phyloP scores from a whole-genome alignment of 2,113 vertebrate species.

The Mustelus asterias region DNA sequence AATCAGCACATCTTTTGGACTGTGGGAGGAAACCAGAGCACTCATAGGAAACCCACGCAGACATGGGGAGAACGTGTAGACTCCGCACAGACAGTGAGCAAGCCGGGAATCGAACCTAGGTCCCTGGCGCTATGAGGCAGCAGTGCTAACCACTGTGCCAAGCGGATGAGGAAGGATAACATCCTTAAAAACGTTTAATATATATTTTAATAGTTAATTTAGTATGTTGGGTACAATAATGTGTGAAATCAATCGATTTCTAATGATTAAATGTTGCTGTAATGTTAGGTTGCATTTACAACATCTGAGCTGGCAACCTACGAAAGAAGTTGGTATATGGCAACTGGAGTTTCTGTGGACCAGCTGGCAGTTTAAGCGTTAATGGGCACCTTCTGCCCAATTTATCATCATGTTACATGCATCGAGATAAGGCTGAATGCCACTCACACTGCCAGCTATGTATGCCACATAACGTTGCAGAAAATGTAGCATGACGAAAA shows the following conservation, averaged over 20 bases:
- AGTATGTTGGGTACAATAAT: not conserved
- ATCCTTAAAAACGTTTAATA: not conserved
- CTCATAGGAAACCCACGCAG: too few relatives aligned
- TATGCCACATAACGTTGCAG: not conserved
- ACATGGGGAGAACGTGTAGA: too few relatives aligned
- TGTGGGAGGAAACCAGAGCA: too few relatives aligned
- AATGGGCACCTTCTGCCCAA: not conserved
- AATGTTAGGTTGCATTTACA: not conserved
- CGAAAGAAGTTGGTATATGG: too few relatives aligned
- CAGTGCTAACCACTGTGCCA: too few relatives aligned
- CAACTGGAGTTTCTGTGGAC: not conserved
- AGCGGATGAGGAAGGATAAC: not conserved
- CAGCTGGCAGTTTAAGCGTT: not conserved
- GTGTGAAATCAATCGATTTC: not conserved
- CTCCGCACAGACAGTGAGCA: too few relatives aligned
- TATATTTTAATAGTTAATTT: not conserved
- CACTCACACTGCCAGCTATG: not conserved
- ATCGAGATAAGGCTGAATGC: not conserved
- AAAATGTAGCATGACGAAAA: not conserved
- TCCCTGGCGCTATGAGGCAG: too few relatives aligned
- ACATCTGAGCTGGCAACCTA: not conserved
- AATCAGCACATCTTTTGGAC: too few relatives aligned
- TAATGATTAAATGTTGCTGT: not conserved
- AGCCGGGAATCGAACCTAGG: too few relatives aligned
- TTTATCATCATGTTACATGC: not conserved